Percentiles rank a stretch among this genome's conserved stretches.
Conservation (phyloP, 2,888 invertebrate species). For the Chrysina gloriosa region DNA sequence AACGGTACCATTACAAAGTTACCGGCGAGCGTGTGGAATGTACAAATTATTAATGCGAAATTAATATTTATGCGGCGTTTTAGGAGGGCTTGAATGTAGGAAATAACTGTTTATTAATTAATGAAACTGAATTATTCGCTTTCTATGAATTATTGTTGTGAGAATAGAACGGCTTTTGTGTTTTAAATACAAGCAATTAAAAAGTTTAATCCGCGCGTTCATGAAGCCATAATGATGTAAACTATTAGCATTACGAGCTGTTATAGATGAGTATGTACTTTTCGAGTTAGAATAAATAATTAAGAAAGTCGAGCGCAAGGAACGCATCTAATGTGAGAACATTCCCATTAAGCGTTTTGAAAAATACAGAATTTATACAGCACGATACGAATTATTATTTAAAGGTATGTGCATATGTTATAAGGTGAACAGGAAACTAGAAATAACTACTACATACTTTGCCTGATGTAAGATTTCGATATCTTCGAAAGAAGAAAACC, state of each 20-base stretch:
- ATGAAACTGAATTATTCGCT: neutral
- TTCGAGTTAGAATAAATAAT: conserved; percentile 9
- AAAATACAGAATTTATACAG: no score
- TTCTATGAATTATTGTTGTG: neutral
- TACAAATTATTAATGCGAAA: neutral
- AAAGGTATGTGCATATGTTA: no score
- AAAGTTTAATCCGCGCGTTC: neutral
- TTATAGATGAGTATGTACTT: neutral
- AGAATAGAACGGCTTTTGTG: neutral
- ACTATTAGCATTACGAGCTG: conserved; percentile 14
- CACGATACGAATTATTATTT: no score
- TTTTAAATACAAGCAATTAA: neutral
- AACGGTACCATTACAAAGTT: neutral
- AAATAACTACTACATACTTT: no score
- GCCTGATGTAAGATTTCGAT: no score
- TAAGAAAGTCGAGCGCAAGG: neutral
- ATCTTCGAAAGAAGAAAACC: no score
- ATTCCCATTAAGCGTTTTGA: conserved; percentile 25
- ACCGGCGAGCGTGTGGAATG: neutral
- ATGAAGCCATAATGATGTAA: conserved; percentile 28
- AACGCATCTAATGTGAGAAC: conserved; percentile 20
- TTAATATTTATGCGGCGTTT: conserved; percentile 14
- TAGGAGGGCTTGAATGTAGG: no score
- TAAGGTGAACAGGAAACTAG: no score
- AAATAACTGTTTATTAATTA: neutral